phyloP scores from a whole-genome alignment of 1,140 invertebrate genomes.

The Macrostomum lignano region DNA sequence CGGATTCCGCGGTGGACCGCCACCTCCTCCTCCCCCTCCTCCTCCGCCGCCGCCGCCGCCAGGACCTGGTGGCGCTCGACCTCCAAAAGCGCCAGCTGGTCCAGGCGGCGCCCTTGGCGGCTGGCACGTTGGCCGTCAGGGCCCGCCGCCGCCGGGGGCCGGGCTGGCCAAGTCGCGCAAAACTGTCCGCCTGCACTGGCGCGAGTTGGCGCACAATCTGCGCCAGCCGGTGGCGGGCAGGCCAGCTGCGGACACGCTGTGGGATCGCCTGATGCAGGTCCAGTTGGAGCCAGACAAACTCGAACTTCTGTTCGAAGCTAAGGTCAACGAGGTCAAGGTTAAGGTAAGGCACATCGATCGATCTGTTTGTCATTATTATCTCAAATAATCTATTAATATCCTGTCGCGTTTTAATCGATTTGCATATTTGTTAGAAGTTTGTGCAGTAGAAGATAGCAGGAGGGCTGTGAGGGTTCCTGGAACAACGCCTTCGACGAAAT shows the following conservation, averaged over 20 bases:
- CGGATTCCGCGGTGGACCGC: slow-evolving; percentile 13
- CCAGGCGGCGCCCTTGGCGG: too few species aligned
- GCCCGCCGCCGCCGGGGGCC: slow-evolving; percentile 6
- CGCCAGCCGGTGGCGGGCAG: slow-evolving; percentile 33
- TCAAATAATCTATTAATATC: neutral
- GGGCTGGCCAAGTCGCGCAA: slow-evolving; percentile 57
- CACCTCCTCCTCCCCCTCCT: slow-evolving; percentile 11
- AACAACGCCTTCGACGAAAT: too few species aligned
- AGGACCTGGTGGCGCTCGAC: slow-evolving; percentile 4
- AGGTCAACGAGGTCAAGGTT: slow-evolving; percentile 67
- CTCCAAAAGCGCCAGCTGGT: neutral
- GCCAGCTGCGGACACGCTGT: slow-evolving; percentile 49
- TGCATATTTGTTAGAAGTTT: neutral
- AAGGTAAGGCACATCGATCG: slow-evolving; percentile 33
- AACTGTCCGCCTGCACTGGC: slow-evolving; percentile 98
- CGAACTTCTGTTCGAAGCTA: slow-evolving; percentile 81
- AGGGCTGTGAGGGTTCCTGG: too few species aligned
- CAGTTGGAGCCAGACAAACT: slow-evolving; percentile 62
- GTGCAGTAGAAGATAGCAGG: neutral
- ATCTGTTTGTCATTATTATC: neutral
- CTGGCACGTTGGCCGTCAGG: too few species aligned
- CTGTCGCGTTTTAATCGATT: neutral
- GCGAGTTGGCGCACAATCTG: slow-evolving; percentile 36
- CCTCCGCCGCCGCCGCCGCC: slow-evolving; percentile 3
- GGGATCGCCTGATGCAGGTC: slow-evolving; percentile 54